A percentile compares a stretch with the other conserved stretches of the same genome.
phyloP scores from a whole-genome alignment of 2,888 invertebrate species.

The Falcaria lacertinaria region DNA sequence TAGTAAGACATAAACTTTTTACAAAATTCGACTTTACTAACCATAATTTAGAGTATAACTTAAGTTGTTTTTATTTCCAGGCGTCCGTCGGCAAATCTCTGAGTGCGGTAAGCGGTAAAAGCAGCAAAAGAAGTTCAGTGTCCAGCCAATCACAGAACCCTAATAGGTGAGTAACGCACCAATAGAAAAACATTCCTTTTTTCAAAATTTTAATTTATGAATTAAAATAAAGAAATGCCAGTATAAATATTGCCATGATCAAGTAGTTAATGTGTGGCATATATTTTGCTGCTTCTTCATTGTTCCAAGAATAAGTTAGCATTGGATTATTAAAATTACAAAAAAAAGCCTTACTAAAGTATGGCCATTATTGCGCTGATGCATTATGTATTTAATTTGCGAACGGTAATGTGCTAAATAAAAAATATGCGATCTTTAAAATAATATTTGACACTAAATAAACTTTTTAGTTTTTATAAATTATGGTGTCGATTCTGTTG shows the following conservation, averaged over 20 bases:
- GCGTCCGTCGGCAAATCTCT: conserved; percentile 71
- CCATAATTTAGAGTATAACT: too few relatives aligned
- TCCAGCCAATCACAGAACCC: conserved; percentile 70
- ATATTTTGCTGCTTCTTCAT: conserved; percentile 74
- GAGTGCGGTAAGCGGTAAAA: conserved; percentile 67
- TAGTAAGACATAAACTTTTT: too few relatives aligned
- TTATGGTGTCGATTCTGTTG: too few relatives aligned
- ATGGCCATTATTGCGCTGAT: conserved; percentile 35
- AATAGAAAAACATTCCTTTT: conserved; percentile 3
- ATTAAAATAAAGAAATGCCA: conserved; percentile 1
- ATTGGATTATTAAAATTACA: conserved; percentile 15
- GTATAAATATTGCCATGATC: conserved; percentile 5
- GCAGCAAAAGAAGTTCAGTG: conserved; percentile 70
- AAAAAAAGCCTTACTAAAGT: neutral
- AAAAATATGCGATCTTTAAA: conserved; percentile 8
- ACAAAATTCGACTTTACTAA: too few relatives aligned
- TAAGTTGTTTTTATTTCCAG: too few relatives aligned
- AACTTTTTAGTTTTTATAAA: too few relatives aligned
- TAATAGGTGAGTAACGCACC: conserved; percentile 58
- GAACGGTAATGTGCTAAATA: conserved; percentile 37
- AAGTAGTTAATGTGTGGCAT: conserved; percentile 49
- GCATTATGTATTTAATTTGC: conserved; percentile 73
- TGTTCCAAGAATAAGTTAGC: conserved; percentile 37
- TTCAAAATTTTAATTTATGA: neutral
- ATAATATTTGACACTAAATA: too few relatives aligned